Base-by-base conservation (phyloP, 2,113 vertebrate genomes). In the Nanger granti region DNA sequence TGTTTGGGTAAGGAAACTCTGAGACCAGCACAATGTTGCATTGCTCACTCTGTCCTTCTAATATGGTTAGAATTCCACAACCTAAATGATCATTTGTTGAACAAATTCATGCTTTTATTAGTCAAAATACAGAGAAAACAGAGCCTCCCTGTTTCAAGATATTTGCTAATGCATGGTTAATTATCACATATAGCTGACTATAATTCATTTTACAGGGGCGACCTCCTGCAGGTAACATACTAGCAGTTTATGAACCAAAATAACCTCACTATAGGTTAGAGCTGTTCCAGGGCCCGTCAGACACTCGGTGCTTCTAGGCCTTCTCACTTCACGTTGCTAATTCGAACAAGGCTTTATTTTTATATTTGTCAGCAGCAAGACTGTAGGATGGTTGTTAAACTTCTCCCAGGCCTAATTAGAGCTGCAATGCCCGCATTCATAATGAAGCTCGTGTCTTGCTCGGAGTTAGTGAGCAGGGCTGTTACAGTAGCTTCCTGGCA, bases 261-360 rank as follows among this genome's bases (percentile, higher is more conserved):
- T 99, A 99, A 99, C 99, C 99, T 99, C 98, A 98, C 99, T 99
- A 98, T 99, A 99, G 99, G 99, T 99, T 99, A 99, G 98, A 99
- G 98, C 98, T 98, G 98, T 99, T 98, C 98, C 99, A 98, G 98
- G 97, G 93, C 99, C 98, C 98, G 98, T 99, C 99, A 99, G 99
- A 99, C 99, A 99, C 99, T 99, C 99, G 98, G 98, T 99, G 99
- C 98, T 99, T 99, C 99, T 99, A 99, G 98, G 98, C 99, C 99
- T 99, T 99, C 98, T 99, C 99, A 99, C 98, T 99, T 99, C 99
- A 99, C 99, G 98, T 99, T 99, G 99, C 99, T 99, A 99, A 99
- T 99, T 99, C 99, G 99, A 99, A 99, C 99, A 99, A 99, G 99
- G 99, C 99, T 99, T 99, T 99, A 99, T 99, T 99, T 99, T 99